phyloP scores from a whole-genome alignment of 2,797 vertebrate species.

The Gobio occitaniae region DNA sequence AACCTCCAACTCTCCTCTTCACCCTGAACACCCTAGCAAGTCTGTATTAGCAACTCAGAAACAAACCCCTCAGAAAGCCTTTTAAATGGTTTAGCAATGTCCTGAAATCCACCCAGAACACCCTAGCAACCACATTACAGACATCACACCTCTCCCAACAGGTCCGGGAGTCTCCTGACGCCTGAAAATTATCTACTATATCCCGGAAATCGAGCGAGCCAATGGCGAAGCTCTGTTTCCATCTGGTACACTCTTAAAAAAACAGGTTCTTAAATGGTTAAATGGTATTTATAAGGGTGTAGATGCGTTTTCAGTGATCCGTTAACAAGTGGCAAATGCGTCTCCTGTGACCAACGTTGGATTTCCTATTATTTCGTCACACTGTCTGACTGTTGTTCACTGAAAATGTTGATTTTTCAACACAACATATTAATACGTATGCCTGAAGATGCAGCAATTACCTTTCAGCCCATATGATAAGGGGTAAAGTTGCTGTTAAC shows the following conservation, averaged over 20 bases:
- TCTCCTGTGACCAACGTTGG: no score
- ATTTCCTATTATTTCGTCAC: no score
- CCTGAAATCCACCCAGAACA: background rate
- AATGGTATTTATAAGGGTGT: no score
- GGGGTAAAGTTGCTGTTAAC: background rate
- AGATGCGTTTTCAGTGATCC: background rate
- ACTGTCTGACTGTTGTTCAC: no score
- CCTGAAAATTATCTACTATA: background rate
- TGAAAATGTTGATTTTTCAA: background rate
- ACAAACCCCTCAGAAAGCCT: background rate
- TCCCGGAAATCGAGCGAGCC: background rate
- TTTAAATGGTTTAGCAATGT: background rate
- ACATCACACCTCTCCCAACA: background rate
- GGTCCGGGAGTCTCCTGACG: background rate
- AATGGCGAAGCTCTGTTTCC: background rate
- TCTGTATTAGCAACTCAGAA: no score
- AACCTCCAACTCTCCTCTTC: background rate
- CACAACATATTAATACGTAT: background rate
- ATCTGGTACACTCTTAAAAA: no score
- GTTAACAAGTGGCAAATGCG: background rate
- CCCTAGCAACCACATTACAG: background rate
- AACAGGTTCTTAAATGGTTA: no score
- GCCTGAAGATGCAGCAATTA: background rate
- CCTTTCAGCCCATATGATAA: background rate
- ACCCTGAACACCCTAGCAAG: background rate